Conservation (phyloP, 2,888 invertebrate genomes). For the Diaprepes abbreviatus region DNA sequence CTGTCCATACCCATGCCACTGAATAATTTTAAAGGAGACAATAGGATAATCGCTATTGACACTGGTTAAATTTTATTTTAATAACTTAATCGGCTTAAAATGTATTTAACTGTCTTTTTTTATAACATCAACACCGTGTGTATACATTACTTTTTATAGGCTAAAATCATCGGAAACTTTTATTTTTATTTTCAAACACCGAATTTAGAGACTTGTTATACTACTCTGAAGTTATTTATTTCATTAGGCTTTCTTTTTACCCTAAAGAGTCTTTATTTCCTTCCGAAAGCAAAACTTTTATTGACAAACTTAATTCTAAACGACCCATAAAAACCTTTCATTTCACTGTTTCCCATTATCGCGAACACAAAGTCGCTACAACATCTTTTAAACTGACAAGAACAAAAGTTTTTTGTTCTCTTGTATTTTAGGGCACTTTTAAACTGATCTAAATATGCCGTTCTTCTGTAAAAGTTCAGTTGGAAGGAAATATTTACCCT, state of each 20-base stretch:
- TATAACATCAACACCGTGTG: too few species aligned
- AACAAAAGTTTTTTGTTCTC: conserved; percentile 39
- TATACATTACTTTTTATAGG: too few species aligned
- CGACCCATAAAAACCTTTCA: conserved; percentile 25
- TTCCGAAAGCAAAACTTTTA: conserved; percentile 21
- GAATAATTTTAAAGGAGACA: too few species aligned
- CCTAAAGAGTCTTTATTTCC: conserved; percentile 9
- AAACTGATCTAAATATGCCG: conserved; percentile 39
- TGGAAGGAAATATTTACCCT: conserved; percentile 41
- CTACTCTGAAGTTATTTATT: background rate
- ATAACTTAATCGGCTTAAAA: too few species aligned
- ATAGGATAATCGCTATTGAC: too few species aligned
- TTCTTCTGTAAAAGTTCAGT: conserved; percentile 31
- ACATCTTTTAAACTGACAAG: conserved; percentile 22
- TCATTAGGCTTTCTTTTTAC: conserved; percentile 10
- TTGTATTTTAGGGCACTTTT: conserved; percentile 19
- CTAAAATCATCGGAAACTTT: too few species aligned
- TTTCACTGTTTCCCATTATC: conserved; percentile 25
- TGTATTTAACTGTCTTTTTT: too few species aligned
- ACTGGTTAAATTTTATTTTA: too few species aligned
- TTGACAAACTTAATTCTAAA: conserved; percentile 31
- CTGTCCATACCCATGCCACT: too few species aligned
- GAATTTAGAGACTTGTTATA: background rate
- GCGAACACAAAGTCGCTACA: conserved; percentile 9
- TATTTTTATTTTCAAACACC: background rate